Percentiles rank a stretch among this genome's conserved stretches.
Conservation (phyloP, 2,888 invertebrate genomes). For the Caradrina clavipalpis region DNA sequence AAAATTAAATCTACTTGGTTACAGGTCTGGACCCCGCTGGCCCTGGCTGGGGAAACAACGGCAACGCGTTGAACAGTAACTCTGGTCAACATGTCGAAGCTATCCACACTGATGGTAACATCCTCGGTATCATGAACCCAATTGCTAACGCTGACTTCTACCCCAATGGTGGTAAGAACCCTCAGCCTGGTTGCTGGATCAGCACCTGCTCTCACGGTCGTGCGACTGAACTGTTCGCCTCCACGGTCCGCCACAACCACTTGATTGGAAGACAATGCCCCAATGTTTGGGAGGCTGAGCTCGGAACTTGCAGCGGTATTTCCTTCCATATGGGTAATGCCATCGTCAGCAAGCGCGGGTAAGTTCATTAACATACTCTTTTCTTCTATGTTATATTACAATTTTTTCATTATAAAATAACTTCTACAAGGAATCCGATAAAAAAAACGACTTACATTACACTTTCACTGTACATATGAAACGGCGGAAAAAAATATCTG, state of each 20-base stretch:
- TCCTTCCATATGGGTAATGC: constrained; percentile 75
- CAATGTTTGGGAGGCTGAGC: constrained; percentile 68
- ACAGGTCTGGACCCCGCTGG: constrained; percentile 80
- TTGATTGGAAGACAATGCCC: constrained; percentile 72
- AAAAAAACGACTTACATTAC: no score
- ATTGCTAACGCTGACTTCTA: constrained; percentile 78
- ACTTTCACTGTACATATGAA: no score
- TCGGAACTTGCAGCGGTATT: constrained; percentile 67
- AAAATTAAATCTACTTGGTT: neutral
- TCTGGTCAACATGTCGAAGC: constrained; percentile 76
- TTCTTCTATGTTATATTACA: neutral
- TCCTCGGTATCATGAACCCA: constrained; percentile 73
- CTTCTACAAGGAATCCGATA: no score
- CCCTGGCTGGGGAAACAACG: constrained; percentile 71
- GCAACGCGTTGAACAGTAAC: constrained; percentile 66
- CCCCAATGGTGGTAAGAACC: constrained; percentile 77
- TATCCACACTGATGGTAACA: constrained; percentile 78
- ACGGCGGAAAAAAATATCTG: no score
- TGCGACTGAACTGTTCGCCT: constrained; percentile 73
- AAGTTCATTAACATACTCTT: constrained; percentile 28
- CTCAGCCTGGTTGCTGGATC: constrained; percentile 78
- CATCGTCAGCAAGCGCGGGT: constrained; percentile 72
- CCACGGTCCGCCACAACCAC: constrained; percentile 74
- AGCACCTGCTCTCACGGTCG: constrained; percentile 80
- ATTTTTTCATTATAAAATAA: neutral